Evolutionary conservation across 2,888 invertebrate genomes (phyloP).

Genomic region (Digitonthophagus gazella): DNA sequence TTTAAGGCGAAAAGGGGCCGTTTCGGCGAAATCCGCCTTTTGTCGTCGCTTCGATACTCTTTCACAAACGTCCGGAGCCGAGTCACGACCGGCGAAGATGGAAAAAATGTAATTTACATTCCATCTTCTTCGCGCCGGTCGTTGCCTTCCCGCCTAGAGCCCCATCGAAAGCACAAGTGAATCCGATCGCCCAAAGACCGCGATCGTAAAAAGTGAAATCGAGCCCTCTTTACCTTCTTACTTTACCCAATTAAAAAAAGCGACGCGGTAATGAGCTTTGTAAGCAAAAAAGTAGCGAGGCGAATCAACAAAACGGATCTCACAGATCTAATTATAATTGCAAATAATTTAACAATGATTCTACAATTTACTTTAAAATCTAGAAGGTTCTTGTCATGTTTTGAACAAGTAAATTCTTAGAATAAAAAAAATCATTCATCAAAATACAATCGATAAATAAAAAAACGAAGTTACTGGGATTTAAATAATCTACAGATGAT

Average conservation of each 20-base stretch:
- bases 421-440: no score
- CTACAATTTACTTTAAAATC: no score
- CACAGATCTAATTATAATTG: no score
- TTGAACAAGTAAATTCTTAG: no score
- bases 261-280: neutral
- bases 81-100: neutral
- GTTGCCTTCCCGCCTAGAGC: neutral
- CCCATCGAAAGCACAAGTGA: constrained; percentile 10
- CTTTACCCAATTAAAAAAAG: no score
- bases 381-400: no score
- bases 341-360: no score
- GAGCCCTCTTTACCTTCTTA: neutral
- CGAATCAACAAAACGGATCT: no score
- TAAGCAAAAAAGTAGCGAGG: neutral
- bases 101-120: constrained; percentile 16
- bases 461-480: no score
- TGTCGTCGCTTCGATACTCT: constrained; percentile 1
- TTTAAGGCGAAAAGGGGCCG: neutral
- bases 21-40: neutral
- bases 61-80: constrained; percentile 1
- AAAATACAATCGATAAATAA: no score
- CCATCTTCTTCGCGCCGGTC: neutral
- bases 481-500: no score
- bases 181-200: constrained; percentile 3
- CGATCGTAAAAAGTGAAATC: constrained; percentile 12